These are phyloP conservation scores for Hippoglossus hippoglossus DNA, from an alignment of 2,797 vertebrate genomes.

Conservation along the genomic window DNA sequence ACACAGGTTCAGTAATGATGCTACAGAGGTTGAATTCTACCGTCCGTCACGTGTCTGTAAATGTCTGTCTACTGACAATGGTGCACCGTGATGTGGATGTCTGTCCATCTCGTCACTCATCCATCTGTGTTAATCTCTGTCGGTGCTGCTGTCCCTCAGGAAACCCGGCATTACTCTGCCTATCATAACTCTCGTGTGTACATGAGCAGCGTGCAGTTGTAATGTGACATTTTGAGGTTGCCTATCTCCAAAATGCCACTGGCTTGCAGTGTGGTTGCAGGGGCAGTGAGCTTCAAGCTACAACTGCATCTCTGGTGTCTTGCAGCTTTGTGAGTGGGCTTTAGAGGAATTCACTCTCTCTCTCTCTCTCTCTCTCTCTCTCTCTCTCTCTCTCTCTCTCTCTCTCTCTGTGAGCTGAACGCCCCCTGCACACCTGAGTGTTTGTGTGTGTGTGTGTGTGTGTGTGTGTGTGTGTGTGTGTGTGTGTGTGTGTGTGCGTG, in stretches of 20 bases:
- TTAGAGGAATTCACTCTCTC: constrained; percentile 9
- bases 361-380: too few relatives aligned
- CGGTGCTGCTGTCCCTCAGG: constrained; percentile 8
- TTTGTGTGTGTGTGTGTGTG: neutral
- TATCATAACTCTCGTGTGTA: constrained; percentile 25
- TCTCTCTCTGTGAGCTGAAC: constrained; percentile 16
- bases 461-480: constrained; percentile 22
- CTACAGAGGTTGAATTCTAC: constrained; percentile 11
- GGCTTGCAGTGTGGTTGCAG: constrained; percentile 12
- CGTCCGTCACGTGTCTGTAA: neutral
- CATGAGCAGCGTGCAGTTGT: constrained; percentile 30
- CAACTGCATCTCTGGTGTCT: constrained; percentile 35
- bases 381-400: too few relatives aligned
- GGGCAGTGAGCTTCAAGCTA: constrained; percentile 16
- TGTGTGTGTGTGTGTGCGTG: neutral
- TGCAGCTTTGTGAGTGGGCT: constrained; percentile 23
- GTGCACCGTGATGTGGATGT: constrained; percentile 61
- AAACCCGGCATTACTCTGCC: constrained; percentile 11
- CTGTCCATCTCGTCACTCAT: constrained; percentile 27
- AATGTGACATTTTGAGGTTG: constrained; percentile 17
- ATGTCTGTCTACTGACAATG: constrained; percentile 13
- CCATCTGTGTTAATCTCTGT: constrained; percentile 31
- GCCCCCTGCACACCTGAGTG: constrained; percentile 9
- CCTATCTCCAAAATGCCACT: constrained; percentile 1
- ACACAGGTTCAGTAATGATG: constrained; percentile 8